Percentiles rank a stretch among this genome's conserved stretches.
Conservation (phyloP, 2,797 vertebrate genomes). For the Micromesistius poutassou region DNA sequence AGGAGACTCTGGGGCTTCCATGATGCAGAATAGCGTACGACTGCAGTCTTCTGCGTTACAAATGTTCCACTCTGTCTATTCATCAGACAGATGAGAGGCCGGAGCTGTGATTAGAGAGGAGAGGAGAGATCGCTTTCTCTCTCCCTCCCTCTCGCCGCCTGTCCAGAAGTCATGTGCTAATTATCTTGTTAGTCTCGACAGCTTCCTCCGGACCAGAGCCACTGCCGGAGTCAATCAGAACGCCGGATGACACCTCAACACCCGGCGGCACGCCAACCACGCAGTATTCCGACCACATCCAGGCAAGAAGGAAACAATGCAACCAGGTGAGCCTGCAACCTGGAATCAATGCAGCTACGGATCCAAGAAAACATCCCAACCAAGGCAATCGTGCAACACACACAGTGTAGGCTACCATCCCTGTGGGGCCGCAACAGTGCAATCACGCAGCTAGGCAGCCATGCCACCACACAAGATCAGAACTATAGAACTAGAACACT, state of each 20-base stretch:
- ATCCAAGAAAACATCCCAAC: background rate
- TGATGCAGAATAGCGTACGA: background rate
- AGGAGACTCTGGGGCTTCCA: background rate
- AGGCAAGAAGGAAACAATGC: too few relatives aligned
- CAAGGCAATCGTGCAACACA: background rate
- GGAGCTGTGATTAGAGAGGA: background rate
- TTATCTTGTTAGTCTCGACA: background rate
- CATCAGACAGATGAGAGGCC: slow-evolving; percentile 36
- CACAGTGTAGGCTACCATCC: background rate
- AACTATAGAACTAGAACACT: background rate
- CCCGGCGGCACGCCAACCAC: background rate
- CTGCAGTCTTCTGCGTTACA: slow-evolving; percentile 1
- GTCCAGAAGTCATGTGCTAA: background rate
- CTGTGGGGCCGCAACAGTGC: background rate
- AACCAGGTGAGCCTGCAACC: background rate
- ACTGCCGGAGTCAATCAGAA: background rate
- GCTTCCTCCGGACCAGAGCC: background rate
- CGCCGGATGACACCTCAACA: background rate
- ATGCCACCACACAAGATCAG: too few relatives aligned
- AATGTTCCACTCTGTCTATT: slow-evolving; percentile 50
- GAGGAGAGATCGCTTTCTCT: background rate
- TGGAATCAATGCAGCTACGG: background rate
- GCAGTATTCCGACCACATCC: too few relatives aligned
- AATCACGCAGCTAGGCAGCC: background rate
- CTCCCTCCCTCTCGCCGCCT: background rate